Percentiles rank a stretch among this genome's conserved stretches.
Conservation (phyloP, 2,113 vertebrate genomes). For the Trachemys scripta region DNA sequence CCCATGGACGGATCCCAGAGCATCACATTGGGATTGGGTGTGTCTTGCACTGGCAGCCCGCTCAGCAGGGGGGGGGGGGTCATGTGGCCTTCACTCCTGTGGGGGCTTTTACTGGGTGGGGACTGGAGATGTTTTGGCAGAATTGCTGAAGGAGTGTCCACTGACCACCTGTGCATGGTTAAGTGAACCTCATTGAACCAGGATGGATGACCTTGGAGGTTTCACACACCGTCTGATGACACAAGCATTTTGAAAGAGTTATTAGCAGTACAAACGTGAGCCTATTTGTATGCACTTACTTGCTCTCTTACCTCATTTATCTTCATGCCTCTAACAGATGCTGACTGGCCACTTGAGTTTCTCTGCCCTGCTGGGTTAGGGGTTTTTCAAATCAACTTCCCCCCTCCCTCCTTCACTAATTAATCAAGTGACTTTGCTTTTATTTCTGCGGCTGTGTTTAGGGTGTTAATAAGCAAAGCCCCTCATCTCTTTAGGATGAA, state of each 20-base stretch:
- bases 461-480: not conserved
- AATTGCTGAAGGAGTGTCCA: not conserved
- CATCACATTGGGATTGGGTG: not conserved
- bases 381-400: not conserved
- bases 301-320: constrained; percentile 43
- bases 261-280: not conserved
- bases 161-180: accelerated
- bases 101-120: not conserved
- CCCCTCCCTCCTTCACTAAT: constrained; percentile 9
- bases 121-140: accelerated
- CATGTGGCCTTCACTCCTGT: accelerated
- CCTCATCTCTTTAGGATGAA: not conserved
- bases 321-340: constrained; percentile 32
- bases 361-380: not conserved
- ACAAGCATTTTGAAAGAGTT: not conserved
- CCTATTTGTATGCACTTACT: constrained; percentile 40
- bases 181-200: accelerated
- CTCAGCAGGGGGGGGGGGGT: not conserved
- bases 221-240: not conserved
- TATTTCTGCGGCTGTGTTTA: not conserved
- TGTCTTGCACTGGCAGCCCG: not conserved
- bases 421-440: not conserved
- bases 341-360: constrained; percentile 49
- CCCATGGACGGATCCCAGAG: not conserved
- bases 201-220: not conserved